Base-by-base conservation (phyloP, 2,113 vertebrate species). In the Lynx canadensis region DNA sequence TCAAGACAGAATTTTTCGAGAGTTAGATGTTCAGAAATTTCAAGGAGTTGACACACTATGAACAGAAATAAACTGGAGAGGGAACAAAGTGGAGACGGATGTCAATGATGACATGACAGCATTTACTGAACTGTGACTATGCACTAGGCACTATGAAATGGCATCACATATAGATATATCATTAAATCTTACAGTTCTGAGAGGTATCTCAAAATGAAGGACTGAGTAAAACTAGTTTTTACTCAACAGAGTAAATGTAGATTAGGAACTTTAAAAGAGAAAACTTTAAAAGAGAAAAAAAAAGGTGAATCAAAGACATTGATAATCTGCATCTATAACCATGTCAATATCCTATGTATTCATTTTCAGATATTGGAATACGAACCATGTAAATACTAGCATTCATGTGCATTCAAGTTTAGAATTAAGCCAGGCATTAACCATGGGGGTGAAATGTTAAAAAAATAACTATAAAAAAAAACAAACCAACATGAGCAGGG, bases 391-490 rank as follows among this genome's bases (percentile, higher is more conserved):
- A 60, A 88, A 82, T 33, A 45, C 50, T n/a, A 48, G 27, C 33
- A 36, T 89, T 74, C 36, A 55, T 27, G 11, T 21, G 3, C 31
- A 50, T 60, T 94, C 36, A 93, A 45, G 45, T 27, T 93, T 94
- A 90, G 63, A 60, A 50, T 89, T 66, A 95, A 92, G 69, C 45
- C 50, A 78, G 76, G n/a, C 48, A 57, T 19, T 78, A n/a, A 31
- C 66, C 74, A 80, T 0, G 36, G 45, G 45, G 25, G 57, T 85
- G 36, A 96, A 95, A 96, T 25, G 74, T 36, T 95, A 38, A 57
- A 92, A 96, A 95, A 89, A 92, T 79, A 81, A 90, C 66, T 66
- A 76, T 57, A 68, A 74, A 95, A 91, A 74, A 12, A 11, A 45
- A 45, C 1, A 45, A 45, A 45, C 71, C 78, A 81, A 78, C 92